A percentile compares a stretch with the other conserved stretches of the same genome.
Conservation (phyloP, 2,797 vertebrate species). For the Dendrocincla fuliginosa region DNA sequence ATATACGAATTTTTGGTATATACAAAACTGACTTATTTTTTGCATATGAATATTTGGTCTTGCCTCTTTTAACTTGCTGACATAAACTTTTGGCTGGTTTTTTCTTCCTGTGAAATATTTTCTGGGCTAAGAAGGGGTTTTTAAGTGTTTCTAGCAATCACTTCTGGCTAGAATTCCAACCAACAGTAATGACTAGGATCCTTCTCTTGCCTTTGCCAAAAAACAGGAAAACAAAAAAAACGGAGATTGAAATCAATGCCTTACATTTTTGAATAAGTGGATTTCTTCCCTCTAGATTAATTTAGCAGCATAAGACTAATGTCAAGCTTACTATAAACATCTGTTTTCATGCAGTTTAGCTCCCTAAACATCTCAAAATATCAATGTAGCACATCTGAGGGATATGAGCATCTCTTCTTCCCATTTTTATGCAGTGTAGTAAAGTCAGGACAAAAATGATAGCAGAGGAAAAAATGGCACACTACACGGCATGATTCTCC, state of each 20-base stretch:
- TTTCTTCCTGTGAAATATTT: background rate
- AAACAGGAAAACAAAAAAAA: background rate
- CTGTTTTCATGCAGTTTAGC: background rate
- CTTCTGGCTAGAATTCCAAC: background rate
- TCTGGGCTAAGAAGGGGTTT: background rate
- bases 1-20: background rate
- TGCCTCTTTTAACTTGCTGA: background rate
- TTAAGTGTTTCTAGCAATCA: background rate
- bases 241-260: background rate
- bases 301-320: background rate
- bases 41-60: background rate
- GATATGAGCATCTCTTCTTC: background rate
- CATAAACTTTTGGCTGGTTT: background rate
- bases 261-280: background rate
- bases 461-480: background rate
- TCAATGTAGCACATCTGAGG: background rate
- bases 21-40: background rate
- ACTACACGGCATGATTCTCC: fast-evolving
- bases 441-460: background rate
- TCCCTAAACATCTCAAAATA: background rate
- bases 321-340: background rate
- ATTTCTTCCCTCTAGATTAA: background rate
- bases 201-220: background rate
- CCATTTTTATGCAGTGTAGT: background rate
- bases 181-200: background rate